Percentiles rank a stretch among this genome's conserved stretches.
These are phyloP conservation scores for Salvelinus sp. DNA, from an alignment of 2,113 vertebrate species.

Conservation along the genomic window DNA sequence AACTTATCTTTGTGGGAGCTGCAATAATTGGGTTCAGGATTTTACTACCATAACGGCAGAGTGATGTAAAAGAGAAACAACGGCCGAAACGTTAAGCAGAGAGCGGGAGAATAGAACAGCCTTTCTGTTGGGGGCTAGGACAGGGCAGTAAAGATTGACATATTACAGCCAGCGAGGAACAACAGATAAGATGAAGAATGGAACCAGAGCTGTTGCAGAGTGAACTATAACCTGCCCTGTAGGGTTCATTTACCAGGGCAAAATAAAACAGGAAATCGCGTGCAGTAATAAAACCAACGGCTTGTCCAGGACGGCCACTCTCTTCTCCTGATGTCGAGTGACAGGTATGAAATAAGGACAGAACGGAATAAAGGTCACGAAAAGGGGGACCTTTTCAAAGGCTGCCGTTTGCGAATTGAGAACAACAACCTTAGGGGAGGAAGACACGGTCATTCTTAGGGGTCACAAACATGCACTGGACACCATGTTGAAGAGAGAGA, in stretches of 20 bases:
- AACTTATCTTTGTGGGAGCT: constrained; percentile 22
- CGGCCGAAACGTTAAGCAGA: not conserved
- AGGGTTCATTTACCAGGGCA: not conserved
- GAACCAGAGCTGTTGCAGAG: constrained; percentile 3
- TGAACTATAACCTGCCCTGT: not conserved
- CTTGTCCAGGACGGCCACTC: constrained; percentile 1
- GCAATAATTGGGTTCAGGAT: constrained; percentile 11
- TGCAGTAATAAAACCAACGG: constrained; percentile 23
- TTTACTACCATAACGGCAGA: constrained; percentile 3
- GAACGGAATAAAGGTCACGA: not conserved
- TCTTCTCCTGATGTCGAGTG: not conserved
- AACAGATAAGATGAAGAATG: constrained; percentile 14
- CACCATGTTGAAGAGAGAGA: no score
- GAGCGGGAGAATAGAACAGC: not conserved
- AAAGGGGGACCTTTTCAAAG: not conserved
- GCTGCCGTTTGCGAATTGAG: not conserved
- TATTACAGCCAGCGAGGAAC: constrained; percentile 2
- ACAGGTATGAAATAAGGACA: not conserved
- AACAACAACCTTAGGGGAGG: not conserved
- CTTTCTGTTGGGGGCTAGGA: constrained; percentile 8
- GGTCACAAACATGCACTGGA: not conserved
- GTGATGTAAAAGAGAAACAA: constrained; percentile 10
- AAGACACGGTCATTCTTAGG: not conserved
- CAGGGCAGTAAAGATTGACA: not conserved
- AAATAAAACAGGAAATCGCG: constrained; percentile 23